phyloP scores from a whole-genome alignment of 2,797 vertebrate species.

The Phrynocephalus vlangalii region DNA sequence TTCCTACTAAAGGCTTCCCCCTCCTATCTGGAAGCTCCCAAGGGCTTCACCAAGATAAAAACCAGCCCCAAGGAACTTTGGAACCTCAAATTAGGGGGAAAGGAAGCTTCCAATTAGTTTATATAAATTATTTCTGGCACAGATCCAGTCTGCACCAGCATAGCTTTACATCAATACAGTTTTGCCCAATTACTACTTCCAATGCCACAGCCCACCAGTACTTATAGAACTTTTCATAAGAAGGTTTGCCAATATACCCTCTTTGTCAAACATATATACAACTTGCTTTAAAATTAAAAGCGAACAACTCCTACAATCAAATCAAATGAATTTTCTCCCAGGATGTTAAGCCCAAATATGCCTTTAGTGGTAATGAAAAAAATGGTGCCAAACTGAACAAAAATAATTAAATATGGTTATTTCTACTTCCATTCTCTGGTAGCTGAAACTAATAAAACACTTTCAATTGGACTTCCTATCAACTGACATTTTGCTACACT shows the following conservation, averaged over 20 bases:
- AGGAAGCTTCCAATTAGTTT: no score
- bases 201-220: neutral
- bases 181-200: no score
- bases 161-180: no score
- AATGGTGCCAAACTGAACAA: neutral
- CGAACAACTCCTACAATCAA: conserved; percentile 4
- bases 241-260: neutral
- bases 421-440: neutral
- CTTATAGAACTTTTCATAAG: neutral
- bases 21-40: no score
- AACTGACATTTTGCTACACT: neutral
- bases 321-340: neutral
- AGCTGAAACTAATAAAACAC: neutral
- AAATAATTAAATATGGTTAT: neutral
- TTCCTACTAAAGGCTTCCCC: no score
- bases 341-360: neutral
- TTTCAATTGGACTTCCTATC: neutral
- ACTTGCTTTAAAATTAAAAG: neutral
- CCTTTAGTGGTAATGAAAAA: neutral
- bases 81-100: no score
- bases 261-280: neutral
- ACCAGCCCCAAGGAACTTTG: no score
- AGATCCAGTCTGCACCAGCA: no score
- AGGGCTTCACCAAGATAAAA: no score
- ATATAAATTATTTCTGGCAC: no score